phyloP scores from a whole-genome alignment of 1,140 invertebrate species.

The Arion vulgaris region DNA sequence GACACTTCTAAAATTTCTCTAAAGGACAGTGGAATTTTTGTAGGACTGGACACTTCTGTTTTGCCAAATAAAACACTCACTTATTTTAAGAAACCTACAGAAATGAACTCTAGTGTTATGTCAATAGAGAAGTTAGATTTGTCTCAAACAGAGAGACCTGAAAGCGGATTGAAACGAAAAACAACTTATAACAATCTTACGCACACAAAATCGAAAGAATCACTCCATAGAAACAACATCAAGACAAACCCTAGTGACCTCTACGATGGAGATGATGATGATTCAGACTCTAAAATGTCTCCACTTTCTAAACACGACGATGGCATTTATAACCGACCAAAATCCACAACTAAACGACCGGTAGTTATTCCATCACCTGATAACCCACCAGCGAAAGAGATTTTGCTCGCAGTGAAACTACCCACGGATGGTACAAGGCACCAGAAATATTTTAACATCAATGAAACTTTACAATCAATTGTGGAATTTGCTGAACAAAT shows the following conservation, averaged over 20 bases:
- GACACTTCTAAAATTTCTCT: neutral
- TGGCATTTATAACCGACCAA: neutral
- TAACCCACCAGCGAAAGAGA: neutral
- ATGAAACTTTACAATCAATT: constrained; percentile 39
- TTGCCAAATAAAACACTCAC: neutral
- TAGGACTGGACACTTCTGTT: constrained; percentile 1
- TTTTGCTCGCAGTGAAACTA: constrained; percentile 43
- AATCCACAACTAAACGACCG: constrained; percentile 1
- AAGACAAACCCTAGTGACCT: neutral
- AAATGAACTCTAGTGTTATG: neutral
- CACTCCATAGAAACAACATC: neutral
- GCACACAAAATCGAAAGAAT: neutral
- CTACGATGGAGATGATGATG: constrained; percentile 39
- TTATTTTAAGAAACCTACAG: neutral
- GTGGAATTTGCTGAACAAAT: constrained; percentile 42
- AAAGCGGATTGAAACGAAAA: neutral
- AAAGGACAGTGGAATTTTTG: neutral
- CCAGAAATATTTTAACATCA: constrained; percentile 39
- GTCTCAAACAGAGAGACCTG: constrained; percentile 15
- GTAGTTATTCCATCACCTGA: constrained; percentile 33
- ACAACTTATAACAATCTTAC: neutral
- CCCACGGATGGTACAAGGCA: constrained; percentile 42
- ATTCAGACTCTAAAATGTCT: constrained; percentile 12
- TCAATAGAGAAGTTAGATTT: constrained; percentile 24
- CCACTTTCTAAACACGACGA: neutral